Evolutionary conservation across 2,113 vertebrate genomes (phyloP).

Genomic region (Leptobrachium leishanense): DNA sequence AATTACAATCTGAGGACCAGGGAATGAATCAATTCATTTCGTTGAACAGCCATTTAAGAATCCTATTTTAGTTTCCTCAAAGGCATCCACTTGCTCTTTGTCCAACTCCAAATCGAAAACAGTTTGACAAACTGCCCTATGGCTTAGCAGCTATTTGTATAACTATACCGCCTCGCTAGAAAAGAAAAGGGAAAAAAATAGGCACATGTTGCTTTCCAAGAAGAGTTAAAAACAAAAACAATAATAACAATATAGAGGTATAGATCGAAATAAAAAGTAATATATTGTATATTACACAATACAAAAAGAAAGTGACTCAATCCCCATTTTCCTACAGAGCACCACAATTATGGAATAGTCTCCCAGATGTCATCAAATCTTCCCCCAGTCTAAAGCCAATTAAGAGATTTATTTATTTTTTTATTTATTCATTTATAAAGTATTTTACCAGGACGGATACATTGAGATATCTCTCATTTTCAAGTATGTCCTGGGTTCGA

Average conservation of each 20-base stretch:
- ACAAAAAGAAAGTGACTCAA: too few species aligned
- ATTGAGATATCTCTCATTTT: too few species aligned
- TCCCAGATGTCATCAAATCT: too few species aligned
- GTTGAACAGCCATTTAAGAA: constrained; percentile 32
- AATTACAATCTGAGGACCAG: constrained; percentile 35
- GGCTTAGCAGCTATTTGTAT: constrained; percentile 25
- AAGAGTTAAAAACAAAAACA: neutral
- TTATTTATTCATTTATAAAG: too few species aligned
- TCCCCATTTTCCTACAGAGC: too few species aligned
- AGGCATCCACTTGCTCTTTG: constrained; percentile 36
- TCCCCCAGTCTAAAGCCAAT: too few species aligned
- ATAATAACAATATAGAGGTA: neutral
- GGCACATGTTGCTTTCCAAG: neutral
- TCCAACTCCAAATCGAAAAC: constrained; percentile 42
- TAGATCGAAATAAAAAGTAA: neutral
- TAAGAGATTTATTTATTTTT: too few species aligned
- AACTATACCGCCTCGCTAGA: neutral
- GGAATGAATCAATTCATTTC: constrained; percentile 53
- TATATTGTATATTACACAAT: too few species aligned
- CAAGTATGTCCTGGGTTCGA: too few species aligned
- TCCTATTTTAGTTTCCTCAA: constrained; percentile 34
- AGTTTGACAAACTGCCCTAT: constrained; percentile 23
- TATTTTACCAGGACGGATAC: too few species aligned
- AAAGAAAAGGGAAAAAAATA: neutral
- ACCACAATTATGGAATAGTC: too few species aligned